phyloP scores from a whole-genome alignment of 2,797 vertebrate genomes.

The Heliangelus exortis region DNA sequence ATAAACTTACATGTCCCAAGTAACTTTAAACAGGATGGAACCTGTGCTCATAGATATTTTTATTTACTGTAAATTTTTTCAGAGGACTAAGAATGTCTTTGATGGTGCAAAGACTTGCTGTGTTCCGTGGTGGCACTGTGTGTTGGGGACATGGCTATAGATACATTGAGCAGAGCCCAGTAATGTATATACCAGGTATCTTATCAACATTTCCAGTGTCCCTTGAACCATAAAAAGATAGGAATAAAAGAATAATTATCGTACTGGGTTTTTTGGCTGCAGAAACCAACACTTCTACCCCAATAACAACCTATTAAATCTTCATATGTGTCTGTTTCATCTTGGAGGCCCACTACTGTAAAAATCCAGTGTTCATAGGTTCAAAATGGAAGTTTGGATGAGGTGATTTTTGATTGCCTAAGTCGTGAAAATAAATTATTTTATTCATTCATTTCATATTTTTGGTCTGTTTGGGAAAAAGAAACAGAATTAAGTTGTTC shows the following conservation, averaged over 20 bases:
- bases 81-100: not conserved
- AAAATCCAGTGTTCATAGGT: not conserved
- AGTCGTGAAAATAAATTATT: not conserved
- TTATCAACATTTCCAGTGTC: not conserved
- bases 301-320: not conserved
- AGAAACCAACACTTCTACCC: not conserved
- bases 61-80: not conserved
- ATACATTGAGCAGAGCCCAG: not conserved
- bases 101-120: not conserved
- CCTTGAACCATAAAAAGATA: not conserved
- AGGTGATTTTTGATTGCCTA: not conserved
- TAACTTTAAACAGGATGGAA: not conserved
- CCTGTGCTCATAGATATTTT: not conserved
- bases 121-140: not conserved
- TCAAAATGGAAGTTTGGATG: not conserved
- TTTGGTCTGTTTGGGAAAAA: not conserved
- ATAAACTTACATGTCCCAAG: not conserved
- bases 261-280: fast-evolving
- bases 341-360: not conserved
- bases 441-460: not conserved
- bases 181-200: not conserved
- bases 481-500: not conserved
- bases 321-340: not conserved
- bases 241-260: not conserved
- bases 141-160: not conserved